Percentiles rank a stretch among this genome's conserved stretches.
These are phyloP conservation scores for Champsocephalus esox DNA, from an alignment of 2,797 vertebrate species.

Conservation along the genomic window DNA sequence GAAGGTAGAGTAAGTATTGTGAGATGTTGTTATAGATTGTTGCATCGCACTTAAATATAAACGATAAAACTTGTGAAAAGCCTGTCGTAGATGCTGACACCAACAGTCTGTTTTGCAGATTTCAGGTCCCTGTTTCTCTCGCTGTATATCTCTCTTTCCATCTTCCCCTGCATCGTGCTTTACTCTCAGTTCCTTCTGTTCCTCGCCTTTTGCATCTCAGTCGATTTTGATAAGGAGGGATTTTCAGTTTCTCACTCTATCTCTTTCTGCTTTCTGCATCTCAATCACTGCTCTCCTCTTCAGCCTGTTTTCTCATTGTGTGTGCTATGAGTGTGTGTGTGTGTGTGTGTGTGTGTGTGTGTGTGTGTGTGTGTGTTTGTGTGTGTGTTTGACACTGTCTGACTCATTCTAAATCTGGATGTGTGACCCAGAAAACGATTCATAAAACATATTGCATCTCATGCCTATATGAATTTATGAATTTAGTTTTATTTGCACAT, in stretches of 20 bases:
- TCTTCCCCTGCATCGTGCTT: conserved; percentile 8
- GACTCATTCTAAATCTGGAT: conserved; percentile 59
- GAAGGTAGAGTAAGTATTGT: not conserved
- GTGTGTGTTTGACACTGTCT: conserved; percentile 24
- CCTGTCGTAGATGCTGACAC: conserved; percentile 4
- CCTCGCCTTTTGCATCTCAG: conserved; percentile 11
- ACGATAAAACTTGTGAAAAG: not conserved
- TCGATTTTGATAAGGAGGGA: conserved; percentile 44
- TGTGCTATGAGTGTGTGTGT: not conserved
- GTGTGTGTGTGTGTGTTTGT: conserved; percentile 12
- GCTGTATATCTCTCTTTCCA: conserved; percentile 13
- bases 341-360: conserved; percentile 6
- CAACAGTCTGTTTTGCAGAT: conserved; percentile 26
- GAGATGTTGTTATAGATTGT: not conserved
- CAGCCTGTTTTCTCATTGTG: conserved; percentile 10
- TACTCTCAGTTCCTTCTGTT: conserved; percentile 32
- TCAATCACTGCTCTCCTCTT: conserved; percentile 44
- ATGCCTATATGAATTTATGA: conserved; percentile 18
- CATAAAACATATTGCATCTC: conserved; percentile 38
- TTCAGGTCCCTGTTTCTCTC: conserved; percentile 16
- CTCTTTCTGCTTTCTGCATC: conserved; percentile 47
- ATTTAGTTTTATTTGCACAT: conserved; percentile 3
- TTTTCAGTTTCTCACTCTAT: conserved; percentile 16
- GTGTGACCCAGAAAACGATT: conserved; percentile 63
- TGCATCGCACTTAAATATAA: not conserved